Percentiles rank a stretch among this genome's conserved stretches.
phyloP scores from a whole-genome alignment of 1,140 invertebrate species.

The Drosophila cardini region DNA sequence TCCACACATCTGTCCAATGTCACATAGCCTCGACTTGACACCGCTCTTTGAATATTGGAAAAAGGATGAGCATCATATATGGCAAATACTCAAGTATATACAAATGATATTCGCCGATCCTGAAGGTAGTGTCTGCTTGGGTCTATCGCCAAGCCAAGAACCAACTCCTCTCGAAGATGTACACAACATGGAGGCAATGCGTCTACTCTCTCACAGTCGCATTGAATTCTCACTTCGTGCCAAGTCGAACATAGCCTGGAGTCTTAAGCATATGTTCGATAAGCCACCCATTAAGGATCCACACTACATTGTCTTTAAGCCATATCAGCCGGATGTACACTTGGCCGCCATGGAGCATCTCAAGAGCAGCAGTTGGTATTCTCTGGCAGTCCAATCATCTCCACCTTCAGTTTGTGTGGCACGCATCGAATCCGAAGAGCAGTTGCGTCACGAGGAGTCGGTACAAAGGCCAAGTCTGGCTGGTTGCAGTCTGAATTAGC shows the following conservation, averaged over 20 bases:
- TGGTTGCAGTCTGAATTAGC: conserved; percentile 9
- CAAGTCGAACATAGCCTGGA: conserved; percentile 88
- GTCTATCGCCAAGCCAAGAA: background rate
- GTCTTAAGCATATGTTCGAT: conserved; percentile 91
- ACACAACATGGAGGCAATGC: conserved; percentile 90
- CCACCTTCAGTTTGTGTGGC: conserved; percentile 47
- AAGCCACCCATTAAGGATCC: conserved; percentile 91
- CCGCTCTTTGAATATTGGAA: conserved; percentile 93
- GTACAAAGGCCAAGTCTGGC: background rate
- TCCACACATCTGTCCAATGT: conserved; percentile 92
- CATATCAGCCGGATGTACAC: conserved; percentile 90
- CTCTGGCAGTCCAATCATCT: background rate
- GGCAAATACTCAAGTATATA: conserved; percentile 94
- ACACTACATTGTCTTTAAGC: conserved; percentile 93
- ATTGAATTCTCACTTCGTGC: conserved; percentile 89
- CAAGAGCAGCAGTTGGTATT: conserved; percentile 39
- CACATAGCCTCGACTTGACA: conserved; percentile 90
- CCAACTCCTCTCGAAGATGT: conserved; percentile 86
- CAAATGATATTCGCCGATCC: conserved; percentile 89
- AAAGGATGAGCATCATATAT: conserved; percentile 92
- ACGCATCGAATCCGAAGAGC: conserved; percentile 41
- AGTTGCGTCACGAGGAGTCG: conserved; percentile 39
- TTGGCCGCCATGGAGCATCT: conserved; percentile 85
- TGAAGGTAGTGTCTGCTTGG: conserved; percentile 48
- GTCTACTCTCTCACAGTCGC: conserved; percentile 89